These are phyloP conservation scores for Phaonia tiefii DNA, from an alignment of 2,888 invertebrate genomes.

Conservation along the genomic window DNA sequence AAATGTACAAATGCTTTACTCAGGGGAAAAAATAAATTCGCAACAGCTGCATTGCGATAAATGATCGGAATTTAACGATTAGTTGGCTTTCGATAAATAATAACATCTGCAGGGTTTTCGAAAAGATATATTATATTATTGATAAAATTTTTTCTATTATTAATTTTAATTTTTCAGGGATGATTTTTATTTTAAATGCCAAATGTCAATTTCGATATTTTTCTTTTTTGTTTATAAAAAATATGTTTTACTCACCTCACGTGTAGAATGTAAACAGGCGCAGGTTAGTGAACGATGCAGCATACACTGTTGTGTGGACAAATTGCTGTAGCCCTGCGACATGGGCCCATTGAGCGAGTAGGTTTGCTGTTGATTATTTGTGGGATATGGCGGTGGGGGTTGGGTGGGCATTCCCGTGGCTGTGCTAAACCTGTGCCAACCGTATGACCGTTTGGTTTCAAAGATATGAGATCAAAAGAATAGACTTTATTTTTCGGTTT, in stretches of 20 bases:
- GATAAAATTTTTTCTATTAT: too few relatives aligned
- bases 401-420: slow-evolving; percentile 81
- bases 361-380: slow-evolving; percentile 82
- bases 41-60: too few relatives aligned
- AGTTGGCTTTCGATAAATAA: too few relatives aligned
- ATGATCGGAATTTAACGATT: too few relatives aligned
- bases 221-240: too few relatives aligned
- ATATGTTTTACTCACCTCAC: slow-evolving; percentile 78
- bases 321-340: slow-evolving; percentile 81
- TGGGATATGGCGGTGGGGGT: slow-evolving; percentile 82
- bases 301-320: slow-evolving; percentile 84
- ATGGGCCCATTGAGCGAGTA: slow-evolving; percentile 81
- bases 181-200: too few relatives aligned
- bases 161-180: too few relatives aligned
- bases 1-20: too few relatives aligned
- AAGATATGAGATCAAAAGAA: slow-evolving; percentile 70
- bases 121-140: too few relatives aligned
- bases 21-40: too few relatives aligned
- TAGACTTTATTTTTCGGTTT: slow-evolving; percentile 74
- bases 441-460: slow-evolving; percentile 83
- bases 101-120: too few relatives aligned
- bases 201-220: too few relatives aligned
- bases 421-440: slow-evolving; percentile 80
- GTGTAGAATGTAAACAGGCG: slow-evolving; percentile 83
- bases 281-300: slow-evolving; percentile 89